Evolutionary conservation across 2,888 invertebrate species (phyloP), one percentile per base, ranked within the genome.

Genomic region (Cheiracanthium punctorium): DNA sequence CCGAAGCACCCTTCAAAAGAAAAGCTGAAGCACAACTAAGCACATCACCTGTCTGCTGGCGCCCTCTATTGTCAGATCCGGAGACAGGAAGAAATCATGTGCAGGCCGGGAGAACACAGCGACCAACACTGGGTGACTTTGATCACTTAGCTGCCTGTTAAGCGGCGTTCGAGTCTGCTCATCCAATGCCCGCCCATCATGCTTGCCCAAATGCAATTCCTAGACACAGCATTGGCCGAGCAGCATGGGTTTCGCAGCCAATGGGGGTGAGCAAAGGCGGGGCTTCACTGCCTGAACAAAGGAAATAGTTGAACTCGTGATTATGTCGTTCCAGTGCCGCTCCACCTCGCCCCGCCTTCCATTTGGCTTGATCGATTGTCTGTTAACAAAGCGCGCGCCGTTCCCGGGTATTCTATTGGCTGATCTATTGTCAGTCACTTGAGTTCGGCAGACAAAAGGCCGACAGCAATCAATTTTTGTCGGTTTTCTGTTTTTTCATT

Each of bases 111-210:
- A 82, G 82, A 82, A 84, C 84, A 84, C 84, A 79, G 72, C 48
- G 79, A 73, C 84, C 58, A 73, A 69, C 79, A 84, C 84, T 84
- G 79, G 30, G 73, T 70, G 74, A 79, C 52, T 79, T 69, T 84
- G 84, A 74, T 72, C 72, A 69, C 84, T 41, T 70, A 58, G 79
- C 14, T 79, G 30, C 72, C 58, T 84, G 79, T 79, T 73, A 84
- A 84, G 79, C 73, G 33, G 58, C 84, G 72, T 73, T 82, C 76
- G 77, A 67, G 29, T 77, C 82, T 82, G 82, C 79, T 84, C 84
- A 79, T 79, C 84, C 84, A 84, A 84, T 84, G 73, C 84, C 77
- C 84, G 84, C 84, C 84, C 73, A 77, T 84, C 79, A 79, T 74
- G 84, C 79, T 79, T 43, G 74, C 84, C 79, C 84, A 84, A 69